Evolutionary conservation across 2,797 vertebrate species (phyloP).

Genomic region (Melanotaenia maccullochi): DNA sequence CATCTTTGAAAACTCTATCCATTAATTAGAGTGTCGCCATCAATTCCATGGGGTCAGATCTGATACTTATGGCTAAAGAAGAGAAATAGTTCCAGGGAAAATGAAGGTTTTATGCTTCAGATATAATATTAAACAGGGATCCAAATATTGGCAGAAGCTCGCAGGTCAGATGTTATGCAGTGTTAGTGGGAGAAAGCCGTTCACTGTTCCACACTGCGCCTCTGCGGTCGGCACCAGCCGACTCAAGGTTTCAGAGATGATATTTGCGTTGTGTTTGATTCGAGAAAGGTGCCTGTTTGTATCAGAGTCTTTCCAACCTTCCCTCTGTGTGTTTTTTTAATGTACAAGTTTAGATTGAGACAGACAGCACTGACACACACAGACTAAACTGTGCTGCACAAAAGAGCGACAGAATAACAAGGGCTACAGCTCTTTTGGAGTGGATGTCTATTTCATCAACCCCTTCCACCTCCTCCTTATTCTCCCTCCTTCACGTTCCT

Average conservation of each 20-base stretch:
- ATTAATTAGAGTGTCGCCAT: constrained; percentile 76
- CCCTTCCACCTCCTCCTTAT: constrained; percentile 7
- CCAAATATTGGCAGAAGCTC: constrained; percentile 67
- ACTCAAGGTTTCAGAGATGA: constrained; percentile 48
- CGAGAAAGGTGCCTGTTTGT: constrained; percentile 60
- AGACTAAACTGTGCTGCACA: constrained; percentile 76
- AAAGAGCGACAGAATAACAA: constrained; percentile 71
- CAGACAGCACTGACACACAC: constrained; percentile 68
- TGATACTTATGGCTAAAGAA: constrained; percentile 68
- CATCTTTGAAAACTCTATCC: constrained; percentile 68
- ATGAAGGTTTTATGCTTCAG: constrained; percentile 63
- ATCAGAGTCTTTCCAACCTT: constrained; percentile 53
- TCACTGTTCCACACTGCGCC: constrained; percentile 45
- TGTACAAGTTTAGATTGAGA: constrained; percentile 73
- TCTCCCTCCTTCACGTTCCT: constrained; percentile 36
- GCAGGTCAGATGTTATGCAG: constrained; percentile 61
- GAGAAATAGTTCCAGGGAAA: constrained; percentile 72
- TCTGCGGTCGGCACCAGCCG: constrained; percentile 49
- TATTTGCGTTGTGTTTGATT: constrained; percentile 46
- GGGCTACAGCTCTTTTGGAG: constrained; percentile 61
- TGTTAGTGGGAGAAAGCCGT: constrained; percentile 51
- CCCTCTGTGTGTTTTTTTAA: constrained; percentile 61
- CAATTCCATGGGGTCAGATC: constrained; percentile 68
- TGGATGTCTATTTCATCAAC: constrained; percentile 69
- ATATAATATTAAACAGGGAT: constrained; percentile 73